phyloP scores from a whole-genome alignment of 2,888 invertebrate species.

The Ectropis crepuscularia region DNA sequence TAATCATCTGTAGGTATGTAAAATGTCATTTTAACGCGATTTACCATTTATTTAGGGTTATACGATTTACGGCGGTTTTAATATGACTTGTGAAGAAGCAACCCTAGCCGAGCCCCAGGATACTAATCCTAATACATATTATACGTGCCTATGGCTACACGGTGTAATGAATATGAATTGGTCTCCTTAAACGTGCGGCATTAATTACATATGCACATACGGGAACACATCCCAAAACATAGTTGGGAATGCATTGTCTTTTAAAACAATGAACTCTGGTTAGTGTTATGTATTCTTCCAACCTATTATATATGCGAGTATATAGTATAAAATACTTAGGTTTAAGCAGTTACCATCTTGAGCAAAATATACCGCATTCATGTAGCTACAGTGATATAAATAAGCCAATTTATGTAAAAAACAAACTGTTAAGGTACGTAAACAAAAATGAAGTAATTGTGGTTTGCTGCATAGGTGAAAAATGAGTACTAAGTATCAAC shows the following conservation, averaged over 20 bases:
- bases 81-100: constrained; percentile 30
- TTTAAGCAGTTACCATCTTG: background rate
- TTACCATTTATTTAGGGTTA: too few species aligned
- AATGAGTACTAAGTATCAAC: too few species aligned
- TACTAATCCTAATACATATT: constrained; percentile 56
- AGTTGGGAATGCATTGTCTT: constrained; percentile 48
- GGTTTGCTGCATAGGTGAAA: too few species aligned
- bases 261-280: constrained; percentile 39
- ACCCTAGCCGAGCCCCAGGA: constrained; percentile 49
- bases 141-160: constrained; percentile 41
- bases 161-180: constrained; percentile 59
- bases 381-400: too few species aligned
- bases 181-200: constrained; percentile 53
- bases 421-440: too few species aligned
- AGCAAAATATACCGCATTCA: background rate
- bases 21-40: too few species aligned
- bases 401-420: too few species aligned
- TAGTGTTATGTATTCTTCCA: constrained; percentile 14
- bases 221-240: constrained; percentile 64
- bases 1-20: too few species aligned
- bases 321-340: background rate
- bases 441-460: too few species aligned
- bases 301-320: constrained; percentile 4
- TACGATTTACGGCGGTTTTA: too few species aligned
- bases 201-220: constrained; percentile 61